Evolutionary conservation across 2,113 vertebrate species (phyloP).

Genomic region (Penelope pileata): DNA sequence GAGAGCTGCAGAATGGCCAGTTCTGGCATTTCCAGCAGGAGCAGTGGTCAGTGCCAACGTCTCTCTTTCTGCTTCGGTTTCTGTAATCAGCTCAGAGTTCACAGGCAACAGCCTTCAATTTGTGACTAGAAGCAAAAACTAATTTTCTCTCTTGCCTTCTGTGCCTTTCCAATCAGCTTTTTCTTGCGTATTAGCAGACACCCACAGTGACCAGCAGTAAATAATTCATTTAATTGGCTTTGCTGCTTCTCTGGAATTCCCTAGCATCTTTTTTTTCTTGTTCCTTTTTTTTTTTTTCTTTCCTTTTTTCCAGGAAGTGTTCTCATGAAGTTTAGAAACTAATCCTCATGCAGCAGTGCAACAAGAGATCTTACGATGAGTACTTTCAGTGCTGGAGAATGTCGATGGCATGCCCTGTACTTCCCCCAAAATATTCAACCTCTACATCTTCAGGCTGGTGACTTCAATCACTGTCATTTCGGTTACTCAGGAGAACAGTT

Average conservation of each 20-base stretch:
- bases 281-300: too few relatives aligned
- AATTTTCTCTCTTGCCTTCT: background rate
- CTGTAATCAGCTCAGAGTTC: slow-evolving; percentile 12
- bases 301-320: background rate
- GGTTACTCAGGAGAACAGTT: background rate
- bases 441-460: background rate
- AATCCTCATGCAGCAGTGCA: background rate
- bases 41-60: background rate
- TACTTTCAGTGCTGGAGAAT: background rate
- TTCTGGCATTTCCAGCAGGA: background rate
- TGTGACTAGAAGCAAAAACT: background rate
- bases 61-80: background rate
- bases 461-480: background rate
- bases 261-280: background rate
- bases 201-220: background rate
- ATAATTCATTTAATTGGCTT: background rate
- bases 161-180: background rate
- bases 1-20: slow-evolving; percentile 4
- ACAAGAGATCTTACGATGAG: background rate
- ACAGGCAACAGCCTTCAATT: background rate
- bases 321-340: background rate
- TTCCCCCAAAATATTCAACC: background rate
- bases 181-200: background rate
- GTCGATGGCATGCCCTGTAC: background rate
- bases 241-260: background rate